A percentile compares a stretch with the other conserved stretches of the same genome.
Conservation (phyloP, 2,797 vertebrate species). For the Sebastes steindachneri region DNA sequence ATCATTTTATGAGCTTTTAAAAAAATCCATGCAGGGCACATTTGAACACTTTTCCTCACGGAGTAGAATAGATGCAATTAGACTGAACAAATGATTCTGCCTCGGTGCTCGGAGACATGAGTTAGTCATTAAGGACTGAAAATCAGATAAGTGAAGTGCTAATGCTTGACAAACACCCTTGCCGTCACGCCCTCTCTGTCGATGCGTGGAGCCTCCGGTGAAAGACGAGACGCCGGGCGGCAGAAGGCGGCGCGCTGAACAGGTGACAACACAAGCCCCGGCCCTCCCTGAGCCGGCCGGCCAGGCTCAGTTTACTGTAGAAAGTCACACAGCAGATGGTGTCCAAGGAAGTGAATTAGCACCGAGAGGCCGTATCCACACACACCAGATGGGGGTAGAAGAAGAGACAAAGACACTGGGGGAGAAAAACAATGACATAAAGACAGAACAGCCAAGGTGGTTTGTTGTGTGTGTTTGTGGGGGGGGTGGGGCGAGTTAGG, state of each 20-base stretch:
- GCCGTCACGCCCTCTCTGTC: conserved; percentile 31
- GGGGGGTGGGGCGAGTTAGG: background rate
- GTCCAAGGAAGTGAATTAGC: conserved; percentile 80
- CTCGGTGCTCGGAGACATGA: background rate
- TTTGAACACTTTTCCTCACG: background rate
- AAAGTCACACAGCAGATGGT: conserved; percentile 81
- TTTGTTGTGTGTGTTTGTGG: background rate
- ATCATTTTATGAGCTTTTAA: background rate
- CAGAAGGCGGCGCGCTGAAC: conserved; percentile 73
- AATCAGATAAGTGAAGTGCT: conserved; percentile 62
- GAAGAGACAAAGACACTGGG: conserved; percentile 69
- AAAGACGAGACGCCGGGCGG: conserved; percentile 60
- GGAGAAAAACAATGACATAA: conserved; percentile 65
- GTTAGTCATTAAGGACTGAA: conserved; percentile 37
- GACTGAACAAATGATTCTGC: conserved; percentile 16
- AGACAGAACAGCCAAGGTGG: conserved; percentile 41
- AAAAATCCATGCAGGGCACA: background rate
- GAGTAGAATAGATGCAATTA: background rate
- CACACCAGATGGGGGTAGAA: conserved; percentile 71
- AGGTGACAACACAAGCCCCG: conserved; percentile 67
- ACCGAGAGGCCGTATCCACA: conserved; percentile 58
- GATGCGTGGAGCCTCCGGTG: conserved; percentile 24
- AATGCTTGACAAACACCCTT: conserved; percentile 56
- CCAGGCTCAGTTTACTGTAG: conserved; percentile 76
- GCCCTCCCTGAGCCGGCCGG: conserved; percentile 48